Percentiles rank a stretch among this genome's conserved stretches.
phyloP scores from a whole-genome alignment of 2,113 vertebrate genomes.

The Benitochromis conjunctus region DNA sequence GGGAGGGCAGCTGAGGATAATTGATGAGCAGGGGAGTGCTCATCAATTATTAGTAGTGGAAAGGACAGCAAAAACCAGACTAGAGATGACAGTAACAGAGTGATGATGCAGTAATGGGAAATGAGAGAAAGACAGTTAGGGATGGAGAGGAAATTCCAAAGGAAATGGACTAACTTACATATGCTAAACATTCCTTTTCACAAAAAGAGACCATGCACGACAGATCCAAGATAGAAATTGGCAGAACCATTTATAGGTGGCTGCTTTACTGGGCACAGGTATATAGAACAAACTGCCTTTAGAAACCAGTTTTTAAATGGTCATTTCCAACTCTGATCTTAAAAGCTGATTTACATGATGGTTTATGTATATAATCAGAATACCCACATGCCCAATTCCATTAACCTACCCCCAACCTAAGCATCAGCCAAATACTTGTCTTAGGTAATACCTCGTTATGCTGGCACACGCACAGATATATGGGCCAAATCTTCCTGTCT shows the following conservation, averaged over 20 bases:
- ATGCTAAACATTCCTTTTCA: background rate
- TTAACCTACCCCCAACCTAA: background rate
- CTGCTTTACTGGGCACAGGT: background rate
- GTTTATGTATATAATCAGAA: background rate
- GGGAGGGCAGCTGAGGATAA: background rate
- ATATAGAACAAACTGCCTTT: background rate
- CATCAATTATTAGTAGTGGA: background rate
- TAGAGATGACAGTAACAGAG: background rate
- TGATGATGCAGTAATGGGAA: background rate
- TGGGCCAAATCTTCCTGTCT: background rate
- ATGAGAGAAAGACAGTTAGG: background rate
- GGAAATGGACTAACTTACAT: background rate
- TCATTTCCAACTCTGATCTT: background rate
- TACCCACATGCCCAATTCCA: background rate
- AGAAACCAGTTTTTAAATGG: background rate
- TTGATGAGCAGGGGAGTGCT: background rate
- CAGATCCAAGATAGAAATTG: background rate
- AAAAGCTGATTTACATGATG: background rate
- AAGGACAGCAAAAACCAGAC: background rate
- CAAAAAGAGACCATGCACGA: background rate
- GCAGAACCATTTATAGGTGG: background rate
- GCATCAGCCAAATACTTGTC: background rate
- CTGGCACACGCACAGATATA: background rate
- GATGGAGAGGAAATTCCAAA: background rate
- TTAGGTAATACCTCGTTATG: background rate